Evolutionary conservation across 2,113 vertebrate species (phyloP).

Genomic region (Rhodinocichla rosea): DNA sequence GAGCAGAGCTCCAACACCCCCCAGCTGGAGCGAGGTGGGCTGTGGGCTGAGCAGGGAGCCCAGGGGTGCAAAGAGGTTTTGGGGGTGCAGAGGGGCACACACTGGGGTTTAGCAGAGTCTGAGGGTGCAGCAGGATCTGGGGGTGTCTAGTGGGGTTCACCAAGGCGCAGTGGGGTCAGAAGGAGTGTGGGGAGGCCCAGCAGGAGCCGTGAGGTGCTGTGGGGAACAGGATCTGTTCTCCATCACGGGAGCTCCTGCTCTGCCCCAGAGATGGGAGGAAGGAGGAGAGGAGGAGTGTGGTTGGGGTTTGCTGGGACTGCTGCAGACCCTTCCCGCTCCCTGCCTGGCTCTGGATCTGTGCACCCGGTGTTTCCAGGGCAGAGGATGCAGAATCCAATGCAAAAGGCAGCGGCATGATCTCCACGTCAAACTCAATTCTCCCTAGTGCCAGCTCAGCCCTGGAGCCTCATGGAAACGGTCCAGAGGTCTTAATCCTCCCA

Average conservation of each 20-base stretch:
- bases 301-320: background rate
- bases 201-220: background rate
- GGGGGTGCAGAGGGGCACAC: background rate
- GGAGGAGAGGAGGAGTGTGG: background rate
- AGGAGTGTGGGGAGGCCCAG: background rate
- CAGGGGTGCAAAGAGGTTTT: background rate
- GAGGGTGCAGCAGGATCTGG: background rate
- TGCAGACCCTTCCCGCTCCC: background rate
- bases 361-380: background rate
- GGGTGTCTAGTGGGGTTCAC: background rate
- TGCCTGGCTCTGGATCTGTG: background rate
- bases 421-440: slow-evolving; percentile 45
- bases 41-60: background rate
- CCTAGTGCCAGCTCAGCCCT: background rate
- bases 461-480: slow-evolving; percentile 7
- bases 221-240: background rate
- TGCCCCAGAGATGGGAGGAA: background rate
- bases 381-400: background rate
- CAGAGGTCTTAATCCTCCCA: slow-evolving; percentile 33
- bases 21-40: background rate
- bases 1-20: background rate
- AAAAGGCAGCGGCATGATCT: background rate
- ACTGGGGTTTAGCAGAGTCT: rapidly evolving
- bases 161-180: background rate
- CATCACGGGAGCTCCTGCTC: background rate